Conservation (phyloP, 2,888 invertebrate genomes). For the Pseudeuparius sepicola region DNA sequence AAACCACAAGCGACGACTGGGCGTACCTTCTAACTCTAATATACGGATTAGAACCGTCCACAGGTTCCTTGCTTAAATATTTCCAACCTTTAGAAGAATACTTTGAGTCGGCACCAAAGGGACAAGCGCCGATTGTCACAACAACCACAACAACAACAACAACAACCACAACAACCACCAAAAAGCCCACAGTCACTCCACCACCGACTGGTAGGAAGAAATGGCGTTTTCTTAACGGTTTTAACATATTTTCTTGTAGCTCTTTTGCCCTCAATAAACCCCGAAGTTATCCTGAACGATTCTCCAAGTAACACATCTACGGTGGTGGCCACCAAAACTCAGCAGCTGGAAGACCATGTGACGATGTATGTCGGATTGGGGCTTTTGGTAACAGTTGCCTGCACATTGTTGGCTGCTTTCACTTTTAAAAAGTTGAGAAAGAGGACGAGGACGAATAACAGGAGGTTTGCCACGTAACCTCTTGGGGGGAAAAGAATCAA, state of each 20-base stretch:
- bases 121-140: constrained; percentile 20
- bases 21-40: constrained; percentile 43
- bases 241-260: constrained; percentile 2
- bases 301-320: too few relatives aligned
- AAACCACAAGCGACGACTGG: constrained; percentile 38
- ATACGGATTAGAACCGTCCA: constrained; percentile 41
- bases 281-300: too few relatives aligned
- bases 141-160: constrained; percentile 19
- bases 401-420: constrained; percentile 13
- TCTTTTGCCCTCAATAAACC: too few relatives aligned
- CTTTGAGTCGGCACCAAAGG: constrained; percentile 40
- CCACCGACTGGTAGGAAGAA: background rate
- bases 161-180: constrained; percentile 16
- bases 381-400: constrained; percentile 15
- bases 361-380: constrained; percentile 21
- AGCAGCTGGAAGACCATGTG: constrained; percentile 5
- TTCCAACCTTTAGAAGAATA: constrained; percentile 47
- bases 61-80: constrained; percentile 44
- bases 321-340: background rate
- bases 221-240: too few relatives aligned
- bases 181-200: constrained; percentile 9
- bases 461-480: constrained; percentile 23
- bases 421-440: constrained; percentile 14
- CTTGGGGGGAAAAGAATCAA: too few relatives aligned
- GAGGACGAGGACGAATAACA: constrained; percentile 18